These are phyloP conservation scores for Syngnathus rostellatus DNA, from an alignment of 2,797 vertebrate genomes.

Conservation along the genomic window DNA sequence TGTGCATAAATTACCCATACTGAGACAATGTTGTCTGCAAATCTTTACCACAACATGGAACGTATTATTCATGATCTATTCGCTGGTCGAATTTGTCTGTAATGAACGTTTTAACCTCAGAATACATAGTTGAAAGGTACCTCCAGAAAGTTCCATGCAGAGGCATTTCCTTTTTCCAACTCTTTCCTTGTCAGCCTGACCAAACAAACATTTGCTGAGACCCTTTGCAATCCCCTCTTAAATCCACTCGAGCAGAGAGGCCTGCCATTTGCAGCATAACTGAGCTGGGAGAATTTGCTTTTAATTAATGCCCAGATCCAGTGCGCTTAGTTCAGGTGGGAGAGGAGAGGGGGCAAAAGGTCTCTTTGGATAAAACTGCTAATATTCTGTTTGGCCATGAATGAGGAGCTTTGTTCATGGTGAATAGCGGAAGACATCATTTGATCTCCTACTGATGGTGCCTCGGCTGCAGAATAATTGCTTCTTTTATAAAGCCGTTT, in stretches of 20 bases:
- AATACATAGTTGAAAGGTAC: constrained; percentile 22
- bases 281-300: constrained; percentile 44
- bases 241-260: constrained; percentile 41
- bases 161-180: constrained; percentile 23
- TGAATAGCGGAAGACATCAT: constrained; percentile 56
- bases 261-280: constrained; percentile 37
- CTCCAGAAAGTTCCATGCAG: constrained; percentile 13
- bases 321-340: constrained; percentile 43
- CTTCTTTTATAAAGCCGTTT: constrained; percentile 59
- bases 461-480: constrained; percentile 57
- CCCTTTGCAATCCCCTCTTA: constrained; percentile 35
- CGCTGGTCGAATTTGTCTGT: not conserved
- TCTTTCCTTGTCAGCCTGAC: constrained; percentile 20
- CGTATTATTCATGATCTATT: not conserved
- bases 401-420: constrained; percentile 57
- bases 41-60: constrained; percentile 19
- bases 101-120: constrained; percentile 15
- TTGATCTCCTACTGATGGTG: constrained; percentile 60
- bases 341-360: constrained; percentile 27
- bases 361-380: constrained; percentile 27
- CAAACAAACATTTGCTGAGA: constrained; percentile 20
- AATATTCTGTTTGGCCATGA: constrained; percentile 44
- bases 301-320: constrained; percentile 52
- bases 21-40: not conserved
- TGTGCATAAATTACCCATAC: not conserved